Evolutionary conservation across 1,140 invertebrate genomes (phyloP).

Genomic region (Macrosteles quadrilineatus): DNA sequence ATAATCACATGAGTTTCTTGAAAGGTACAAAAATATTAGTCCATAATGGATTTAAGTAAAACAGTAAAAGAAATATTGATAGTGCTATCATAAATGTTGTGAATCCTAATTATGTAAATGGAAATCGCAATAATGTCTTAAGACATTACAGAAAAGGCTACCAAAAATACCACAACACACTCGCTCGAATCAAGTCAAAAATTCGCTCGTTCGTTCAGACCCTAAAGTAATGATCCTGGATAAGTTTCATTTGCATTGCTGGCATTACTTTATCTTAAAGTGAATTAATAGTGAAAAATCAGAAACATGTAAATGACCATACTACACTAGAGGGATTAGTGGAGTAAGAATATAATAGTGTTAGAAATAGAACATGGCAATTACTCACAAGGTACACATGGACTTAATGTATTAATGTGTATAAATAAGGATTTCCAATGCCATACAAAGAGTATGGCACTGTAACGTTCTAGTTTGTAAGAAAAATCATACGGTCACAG

Average conservation of each 20-base stretch:
- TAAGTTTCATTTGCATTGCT: conserved; percentile 8
- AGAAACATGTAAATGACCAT: neutral
- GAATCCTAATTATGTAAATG: too few species aligned
- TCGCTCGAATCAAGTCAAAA: neutral
- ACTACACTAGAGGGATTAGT: neutral
- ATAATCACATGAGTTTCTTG: too few species aligned
- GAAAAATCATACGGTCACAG: too few species aligned
- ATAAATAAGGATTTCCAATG: neutral
- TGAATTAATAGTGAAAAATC: neutral
- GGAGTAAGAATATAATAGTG: neutral
- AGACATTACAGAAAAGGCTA: too few species aligned
- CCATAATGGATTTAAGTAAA: too few species aligned
- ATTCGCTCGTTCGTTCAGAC: conserved; percentile 2
- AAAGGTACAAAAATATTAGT: too few species aligned
- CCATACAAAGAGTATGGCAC: neutral
- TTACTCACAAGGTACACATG: neutral
- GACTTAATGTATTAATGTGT: neutral
- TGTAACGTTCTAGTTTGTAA: neutral
- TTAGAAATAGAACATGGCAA: neutral
- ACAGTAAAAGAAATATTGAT: too few species aligned
- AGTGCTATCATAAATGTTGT: too few species aligned
- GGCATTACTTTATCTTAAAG: conserved; percentile 12
- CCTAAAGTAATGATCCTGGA: neutral
- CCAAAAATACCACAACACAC: neutral
- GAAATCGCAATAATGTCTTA: too few species aligned